Percentiles rank a stretch among this genome's conserved stretches.
Conservation (phyloP, 1,140 invertebrate species). For the Saxidomus purpurata region DNA sequence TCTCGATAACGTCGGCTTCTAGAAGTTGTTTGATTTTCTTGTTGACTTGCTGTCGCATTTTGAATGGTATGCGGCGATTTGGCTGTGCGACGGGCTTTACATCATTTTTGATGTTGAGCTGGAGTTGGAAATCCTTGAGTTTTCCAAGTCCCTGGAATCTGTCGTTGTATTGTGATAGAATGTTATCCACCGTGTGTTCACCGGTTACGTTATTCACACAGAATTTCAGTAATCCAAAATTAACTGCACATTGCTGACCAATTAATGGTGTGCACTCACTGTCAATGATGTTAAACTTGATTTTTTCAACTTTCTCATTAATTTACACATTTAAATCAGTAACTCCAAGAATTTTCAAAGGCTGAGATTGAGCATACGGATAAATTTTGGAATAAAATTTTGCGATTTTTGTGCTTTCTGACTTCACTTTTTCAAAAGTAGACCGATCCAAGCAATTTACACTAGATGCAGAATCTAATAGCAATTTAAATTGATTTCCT, state of each 20-base stretch:
- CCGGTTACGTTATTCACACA: too few species aligned
- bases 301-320: background rate
- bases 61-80: slow-evolving; percentile 16
- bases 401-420: background rate
- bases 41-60: slow-evolving; percentile 26
- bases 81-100: background rate
- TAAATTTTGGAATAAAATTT: slow-evolving; percentile 5
- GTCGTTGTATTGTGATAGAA: background rate
- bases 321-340: background rate
- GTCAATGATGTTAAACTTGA: slow-evolving; percentile 3
- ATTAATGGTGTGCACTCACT: slow-evolving; percentile 3
- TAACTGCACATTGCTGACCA: background rate
- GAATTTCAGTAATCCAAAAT: too few species aligned
- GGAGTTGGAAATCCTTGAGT: background rate
- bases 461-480: too few species aligned
- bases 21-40: background rate
- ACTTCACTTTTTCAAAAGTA: slow-evolving; percentile 2
- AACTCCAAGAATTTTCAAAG: background rate
- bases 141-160: background rate
- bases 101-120: background rate
- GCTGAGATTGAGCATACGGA: too few species aligned
- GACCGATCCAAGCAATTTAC: background rate
- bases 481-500: too few species aligned
- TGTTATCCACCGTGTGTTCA: too few species aligned
- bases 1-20: slow-evolving; percentile 21